Conservation (phyloP, 2,888 invertebrate genomes). For the Campoplex capitator region DNA sequence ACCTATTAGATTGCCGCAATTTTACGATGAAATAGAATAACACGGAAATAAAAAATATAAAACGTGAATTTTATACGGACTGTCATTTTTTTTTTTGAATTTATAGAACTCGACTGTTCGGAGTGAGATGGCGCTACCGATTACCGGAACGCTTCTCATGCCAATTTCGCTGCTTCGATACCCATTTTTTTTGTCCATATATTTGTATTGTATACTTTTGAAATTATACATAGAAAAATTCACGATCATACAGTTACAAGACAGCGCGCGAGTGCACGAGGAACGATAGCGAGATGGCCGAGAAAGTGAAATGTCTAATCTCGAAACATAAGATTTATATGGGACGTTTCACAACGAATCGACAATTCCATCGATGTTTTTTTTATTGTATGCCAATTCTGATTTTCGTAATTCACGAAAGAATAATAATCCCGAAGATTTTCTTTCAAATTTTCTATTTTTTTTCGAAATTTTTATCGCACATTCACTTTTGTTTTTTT, state of each 20-base stretch:
- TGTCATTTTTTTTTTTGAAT: not conserved
- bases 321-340: slow-evolving; percentile 15
- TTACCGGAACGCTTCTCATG: not conserved
- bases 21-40: not conserved
- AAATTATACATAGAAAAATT: slow-evolving; percentile 1
- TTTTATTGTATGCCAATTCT: not conserved
- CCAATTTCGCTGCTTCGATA: not conserved
- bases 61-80: not conserved
- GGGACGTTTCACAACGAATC: not conserved
- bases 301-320: slow-evolving; percentile 49
- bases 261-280: slow-evolving; percentile 25
- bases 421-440: not conserved
- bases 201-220: not conserved
- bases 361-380: not conserved
- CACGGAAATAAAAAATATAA: not conserved
- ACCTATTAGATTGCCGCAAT: not conserved
- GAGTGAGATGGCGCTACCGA: not conserved
- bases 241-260: slow-evolving; percentile 27
- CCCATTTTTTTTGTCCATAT: not conserved
- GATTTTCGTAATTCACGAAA: not conserved
- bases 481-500: too few species aligned
- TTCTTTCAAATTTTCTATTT: too few species aligned
- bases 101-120: not conserved
- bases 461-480: too few species aligned
- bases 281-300: slow-evolving; percentile 43